These are phyloP conservation scores for Tuberolachnus salignus DNA, from an alignment of 2,888 invertebrate genomes.

Conservation along the genomic window DNA sequence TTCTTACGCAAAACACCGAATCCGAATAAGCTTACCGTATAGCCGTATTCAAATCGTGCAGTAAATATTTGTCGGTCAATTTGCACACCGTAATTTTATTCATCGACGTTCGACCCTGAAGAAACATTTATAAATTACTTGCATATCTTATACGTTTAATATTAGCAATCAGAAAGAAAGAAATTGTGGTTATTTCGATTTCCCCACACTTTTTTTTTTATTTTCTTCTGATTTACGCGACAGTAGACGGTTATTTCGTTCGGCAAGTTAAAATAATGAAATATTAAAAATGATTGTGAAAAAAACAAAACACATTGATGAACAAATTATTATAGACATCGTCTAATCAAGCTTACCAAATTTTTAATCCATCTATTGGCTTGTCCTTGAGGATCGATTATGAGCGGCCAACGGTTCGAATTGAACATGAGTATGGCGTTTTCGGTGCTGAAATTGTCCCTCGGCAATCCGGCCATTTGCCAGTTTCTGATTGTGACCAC, in stretches of 20 bases:
- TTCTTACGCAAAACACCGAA: not conserved
- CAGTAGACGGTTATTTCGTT: too few relatives aligned
- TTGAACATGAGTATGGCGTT: constrained; percentile 90
- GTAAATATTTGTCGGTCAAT: constrained; percentile 69
- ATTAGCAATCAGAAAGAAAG: too few relatives aligned
- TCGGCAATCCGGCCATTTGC: constrained; percentile 87
- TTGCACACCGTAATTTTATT: not conserved
- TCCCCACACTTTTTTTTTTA: too few relatives aligned
- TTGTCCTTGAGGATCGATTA: constrained; percentile 97
- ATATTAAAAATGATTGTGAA: too few relatives aligned
- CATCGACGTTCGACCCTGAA: constrained; percentile 60
- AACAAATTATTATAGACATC: too few relatives aligned
- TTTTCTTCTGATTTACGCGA: too few relatives aligned
- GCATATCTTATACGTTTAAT: constrained; percentile 60
- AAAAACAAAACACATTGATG: too few relatives aligned
- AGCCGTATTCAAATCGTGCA: constrained; percentile 66
- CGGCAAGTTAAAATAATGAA: too few relatives aligned
- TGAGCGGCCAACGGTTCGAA: constrained; percentile 86
- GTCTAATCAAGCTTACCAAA: constrained; percentile 70
- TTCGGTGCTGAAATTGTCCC: constrained; percentile 88
- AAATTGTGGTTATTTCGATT: too few relatives aligned
- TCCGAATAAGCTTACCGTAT: constrained; percentile 52
- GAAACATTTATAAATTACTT: constrained; percentile 68
- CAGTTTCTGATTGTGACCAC: constrained; percentile 86
- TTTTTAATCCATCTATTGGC: constrained; percentile 96